Conservation (phyloP, 2,113 vertebrate species). For the Albula goreensis region DNA sequence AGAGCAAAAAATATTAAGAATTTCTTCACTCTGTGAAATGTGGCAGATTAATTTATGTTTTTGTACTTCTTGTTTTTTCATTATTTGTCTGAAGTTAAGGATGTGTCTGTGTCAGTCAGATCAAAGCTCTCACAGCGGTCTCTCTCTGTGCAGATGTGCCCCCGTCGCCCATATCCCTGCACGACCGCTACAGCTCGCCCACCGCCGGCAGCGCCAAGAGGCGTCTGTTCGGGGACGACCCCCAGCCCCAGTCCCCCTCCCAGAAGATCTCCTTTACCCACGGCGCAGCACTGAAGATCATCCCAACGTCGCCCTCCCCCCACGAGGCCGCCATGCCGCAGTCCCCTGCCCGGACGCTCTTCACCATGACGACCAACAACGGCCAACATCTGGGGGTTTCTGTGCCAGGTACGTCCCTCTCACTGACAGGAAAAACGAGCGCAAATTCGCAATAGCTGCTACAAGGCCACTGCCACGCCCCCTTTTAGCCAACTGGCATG, state of each 20-base stretch:
- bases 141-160: slow-evolving; percentile 71
- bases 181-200: slow-evolving; percentile 93
- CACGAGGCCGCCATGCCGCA: slow-evolving; percentile 59
- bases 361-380: slow-evolving; percentile 68
- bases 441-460: too few relatives aligned
- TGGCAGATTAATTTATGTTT: too few relatives aligned
- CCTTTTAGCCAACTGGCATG: too few relatives aligned
- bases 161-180: slow-evolving; percentile 80
- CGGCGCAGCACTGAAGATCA: slow-evolving; percentile 68
- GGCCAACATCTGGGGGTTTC: slow-evolving; percentile 81
- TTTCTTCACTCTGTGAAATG: too few relatives aligned
- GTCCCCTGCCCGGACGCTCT: slow-evolving; percentile 74
- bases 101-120: too few relatives aligned
- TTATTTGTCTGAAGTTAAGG: too few relatives aligned
- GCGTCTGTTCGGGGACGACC: slow-evolving; percentile 91
- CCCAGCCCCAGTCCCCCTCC: slow-evolving; percentile 58
- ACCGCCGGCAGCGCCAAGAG: slow-evolving; percentile 88
- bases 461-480: too few relatives aligned
- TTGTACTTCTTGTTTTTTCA: too few relatives aligned
- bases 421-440: too few relatives aligned
- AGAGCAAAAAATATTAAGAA: too few relatives aligned
- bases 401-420: slow-evolving; percentile 73
- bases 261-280: slow-evolving; percentile 64
- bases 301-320: slow-evolving; percentile 46
- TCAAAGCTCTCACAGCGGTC: too few relatives aligned